These are phyloP conservation scores for Cotesia congregata DNA, from an alignment of 2,888 invertebrate genomes.

Conservation along the genomic window DNA sequence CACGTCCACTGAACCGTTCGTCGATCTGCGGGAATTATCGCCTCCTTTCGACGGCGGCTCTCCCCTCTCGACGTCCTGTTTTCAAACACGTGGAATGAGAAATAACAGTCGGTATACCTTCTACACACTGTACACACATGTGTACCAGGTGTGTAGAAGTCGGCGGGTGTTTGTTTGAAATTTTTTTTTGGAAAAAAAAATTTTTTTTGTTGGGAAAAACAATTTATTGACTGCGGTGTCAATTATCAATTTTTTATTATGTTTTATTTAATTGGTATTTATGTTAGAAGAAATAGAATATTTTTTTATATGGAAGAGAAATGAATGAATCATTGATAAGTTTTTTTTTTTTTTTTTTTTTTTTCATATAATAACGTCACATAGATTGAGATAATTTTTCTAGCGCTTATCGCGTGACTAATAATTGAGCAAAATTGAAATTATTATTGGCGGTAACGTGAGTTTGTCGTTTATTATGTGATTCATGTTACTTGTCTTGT, in stretches of 20 bases:
- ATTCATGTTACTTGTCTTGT: background rate
- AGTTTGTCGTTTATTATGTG: constrained; percentile 1
- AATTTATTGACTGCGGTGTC: too few species aligned
- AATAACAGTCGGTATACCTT: constrained; percentile 20
- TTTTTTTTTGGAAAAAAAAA: background rate
- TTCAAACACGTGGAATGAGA: constrained; percentile 39
- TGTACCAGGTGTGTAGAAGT: background rate
- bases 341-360: too few species aligned
- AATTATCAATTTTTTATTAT: background rate
- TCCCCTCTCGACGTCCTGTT: constrained; percentile 66
- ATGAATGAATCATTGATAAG: background rate
- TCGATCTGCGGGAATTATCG: constrained; percentile 16
- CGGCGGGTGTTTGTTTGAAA: background rate
- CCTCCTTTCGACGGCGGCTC: constrained; percentile 43
- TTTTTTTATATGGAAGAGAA: background rate
- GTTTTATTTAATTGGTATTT: background rate
- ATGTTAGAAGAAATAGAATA: background rate
- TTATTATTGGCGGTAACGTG: background rate
- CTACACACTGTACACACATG: constrained; percentile 7
- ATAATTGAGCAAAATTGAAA: background rate
- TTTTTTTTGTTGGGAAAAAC: background rate
- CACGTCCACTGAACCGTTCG: constrained; percentile 50
- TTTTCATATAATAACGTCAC: background rate
- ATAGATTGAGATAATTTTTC: background rate
- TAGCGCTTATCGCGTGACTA: background rate